Percentiles rank a stretch among this genome's conserved stretches.
These are phyloP conservation scores for Bombus consobrinus DNA, from an alignment of 1,140 invertebrate species.

Conservation along the genomic window DNA sequence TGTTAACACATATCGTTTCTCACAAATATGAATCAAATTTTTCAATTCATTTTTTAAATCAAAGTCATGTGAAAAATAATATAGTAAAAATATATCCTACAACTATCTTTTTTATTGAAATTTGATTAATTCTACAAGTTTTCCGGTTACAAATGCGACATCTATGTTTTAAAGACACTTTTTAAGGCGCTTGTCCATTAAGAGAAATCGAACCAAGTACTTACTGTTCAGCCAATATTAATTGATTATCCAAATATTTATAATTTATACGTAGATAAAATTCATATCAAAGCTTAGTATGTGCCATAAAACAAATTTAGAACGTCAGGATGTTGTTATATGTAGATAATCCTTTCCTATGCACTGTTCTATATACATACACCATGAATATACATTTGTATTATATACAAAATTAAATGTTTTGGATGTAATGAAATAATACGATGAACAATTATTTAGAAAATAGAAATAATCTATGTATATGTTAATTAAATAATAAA, in stretches of 20 bases:
- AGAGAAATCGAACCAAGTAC: constrained; percentile 40
- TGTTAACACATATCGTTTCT: no score
- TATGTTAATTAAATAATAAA: background rate
- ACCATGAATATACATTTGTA: background rate
- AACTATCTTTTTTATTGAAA: background rate
- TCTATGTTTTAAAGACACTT: constrained; percentile 39
- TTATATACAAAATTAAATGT: background rate
- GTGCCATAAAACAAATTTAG: background rate
- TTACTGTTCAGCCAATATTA: background rate
- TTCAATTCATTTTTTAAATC: constrained; percentile 1
- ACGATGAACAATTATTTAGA: background rate
- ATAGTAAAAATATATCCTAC: background rate
- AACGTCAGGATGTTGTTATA: no score
- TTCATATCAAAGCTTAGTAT: background rate
- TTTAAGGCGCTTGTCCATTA: background rate
- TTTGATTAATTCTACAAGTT: constrained; percentile 36
- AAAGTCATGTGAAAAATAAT: no score
- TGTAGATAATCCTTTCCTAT: background rate
- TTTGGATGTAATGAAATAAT: background rate
- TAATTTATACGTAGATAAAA: background rate
- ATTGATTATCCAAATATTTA: background rate
- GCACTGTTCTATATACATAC: background rate
- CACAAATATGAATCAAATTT: background rate
- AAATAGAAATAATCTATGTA: background rate
- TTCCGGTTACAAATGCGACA: constrained; percentile 54